Base-by-base conservation (phyloP, 2,888 invertebrate species). In the Chrysodeixis includens region DNA sequence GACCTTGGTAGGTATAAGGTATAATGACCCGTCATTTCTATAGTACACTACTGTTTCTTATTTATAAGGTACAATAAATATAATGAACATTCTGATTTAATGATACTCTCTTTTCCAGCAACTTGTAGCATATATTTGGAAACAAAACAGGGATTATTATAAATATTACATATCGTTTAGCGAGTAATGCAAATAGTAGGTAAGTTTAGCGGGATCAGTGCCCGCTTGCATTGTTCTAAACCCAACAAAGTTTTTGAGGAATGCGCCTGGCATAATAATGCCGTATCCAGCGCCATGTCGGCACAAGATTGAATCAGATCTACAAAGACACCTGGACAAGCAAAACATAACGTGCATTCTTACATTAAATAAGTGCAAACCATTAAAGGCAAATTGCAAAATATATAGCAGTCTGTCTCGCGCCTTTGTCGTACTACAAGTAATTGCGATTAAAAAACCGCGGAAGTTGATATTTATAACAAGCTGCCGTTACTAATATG, bases 401-500 rank as follows among this genome's bases (percentile, higher is more conserved):
- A 79, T 69, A 70, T 68, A 71, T 68, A 65, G 22, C 72, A 30
- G 56, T 67, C 64, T 62, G 73, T 66, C 67, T 67, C 62, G 66
- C 58, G 75, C 60, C 81, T 84, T 83, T 84, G 81, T 82, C 71
- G 59, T 74, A 70, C 62, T 56, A 74, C 62, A 62, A 62, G 63
- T 79, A 80, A 78, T 82, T 78, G 75, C 67, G 63, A 74, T 82
- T 72, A 78, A 85, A 85, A 84, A 83, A 84, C 74, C 83, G 76
- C 84, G 86, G 86, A 85, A 86, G 83, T 82, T 73, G 69, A 75
- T 83, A 81, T 81, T 80, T 78, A 79, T 77, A 79, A 71, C 66
- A 70, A 62, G 74, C 74, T 66, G 74, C 66, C 69, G 66, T 78
- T 76, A 77, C 73, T 77, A 76, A 78, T 80, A 76, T 78, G 63